Conservation (phyloP, 2,797 vertebrate genomes). For the Paedocypris micromegethes region DNA sequence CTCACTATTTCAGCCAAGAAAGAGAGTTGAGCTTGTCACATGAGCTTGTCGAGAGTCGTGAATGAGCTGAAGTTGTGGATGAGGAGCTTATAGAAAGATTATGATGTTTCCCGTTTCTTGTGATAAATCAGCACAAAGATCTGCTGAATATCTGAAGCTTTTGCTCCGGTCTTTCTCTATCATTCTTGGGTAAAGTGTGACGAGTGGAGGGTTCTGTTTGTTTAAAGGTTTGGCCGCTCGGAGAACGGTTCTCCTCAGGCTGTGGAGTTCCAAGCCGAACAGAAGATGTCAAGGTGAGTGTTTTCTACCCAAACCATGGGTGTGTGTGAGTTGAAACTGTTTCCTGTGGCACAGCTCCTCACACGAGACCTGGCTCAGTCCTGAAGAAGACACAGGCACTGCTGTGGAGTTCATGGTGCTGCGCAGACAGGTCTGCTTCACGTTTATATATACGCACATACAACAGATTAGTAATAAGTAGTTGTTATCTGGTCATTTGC, state of each 20-base stretch:
- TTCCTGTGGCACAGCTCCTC: constrained; percentile 45
- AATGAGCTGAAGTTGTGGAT: too few relatives aligned
- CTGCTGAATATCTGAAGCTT: too few relatives aligned
- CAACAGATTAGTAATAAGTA: too few relatives aligned
- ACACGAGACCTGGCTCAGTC: constrained; percentile 50
- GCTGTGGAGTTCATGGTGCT: constrained; percentile 67
- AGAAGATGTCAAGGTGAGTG: constrained; percentile 54
- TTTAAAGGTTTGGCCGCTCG: constrained; percentile 50
- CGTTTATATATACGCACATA: neutral
- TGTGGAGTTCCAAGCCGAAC: constrained; percentile 37
- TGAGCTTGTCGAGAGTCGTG: too few relatives aligned
- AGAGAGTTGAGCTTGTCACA: too few relatives aligned
- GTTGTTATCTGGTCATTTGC: too few relatives aligned
- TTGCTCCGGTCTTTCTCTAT: neutral
- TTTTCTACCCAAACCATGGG: neutral
- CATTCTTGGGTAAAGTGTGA: neutral
- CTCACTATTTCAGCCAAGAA: too few relatives aligned
- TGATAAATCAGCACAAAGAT: too few relatives aligned
- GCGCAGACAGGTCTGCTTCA: constrained; percentile 65
- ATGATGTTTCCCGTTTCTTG: too few relatives aligned
- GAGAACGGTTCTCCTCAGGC: constrained; percentile 35
- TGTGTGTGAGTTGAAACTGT: neutral
- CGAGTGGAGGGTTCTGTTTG: constrained; percentile 17
- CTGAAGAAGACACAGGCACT: constrained; percentile 58
- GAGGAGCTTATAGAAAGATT: too few relatives aligned